phyloP scores from a whole-genome alignment of 2,797 vertebrate genomes.

The Onychomys leucogaster region DNA sequence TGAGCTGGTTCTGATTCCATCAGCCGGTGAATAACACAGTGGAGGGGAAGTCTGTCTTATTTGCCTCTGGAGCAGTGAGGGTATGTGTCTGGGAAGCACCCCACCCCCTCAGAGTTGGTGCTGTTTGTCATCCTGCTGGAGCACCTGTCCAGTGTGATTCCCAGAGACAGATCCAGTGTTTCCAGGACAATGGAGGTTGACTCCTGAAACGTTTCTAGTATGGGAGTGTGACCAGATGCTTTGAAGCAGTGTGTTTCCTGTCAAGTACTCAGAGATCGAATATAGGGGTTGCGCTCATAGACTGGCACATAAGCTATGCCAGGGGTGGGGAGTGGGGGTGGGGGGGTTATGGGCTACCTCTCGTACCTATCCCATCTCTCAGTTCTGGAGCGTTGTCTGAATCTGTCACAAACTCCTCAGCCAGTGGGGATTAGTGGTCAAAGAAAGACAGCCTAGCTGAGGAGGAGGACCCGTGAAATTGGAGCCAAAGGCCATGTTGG shows the following conservation, averaged over 20 bases:
- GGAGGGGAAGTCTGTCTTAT: not conserved
- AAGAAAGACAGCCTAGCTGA: not conserved
- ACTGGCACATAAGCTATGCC: not conserved
- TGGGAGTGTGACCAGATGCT: not conserved
- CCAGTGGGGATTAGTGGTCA: not conserved
- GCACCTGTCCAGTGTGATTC: not conserved
- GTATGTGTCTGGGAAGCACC: not conserved
- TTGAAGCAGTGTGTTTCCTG: not conserved
- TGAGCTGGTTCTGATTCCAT: not conserved
- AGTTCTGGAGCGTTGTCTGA: not conserved
- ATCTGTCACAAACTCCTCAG: not conserved
- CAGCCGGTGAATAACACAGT: not conserved
- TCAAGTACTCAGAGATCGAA: not conserved
- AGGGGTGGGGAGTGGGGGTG: not conserved
- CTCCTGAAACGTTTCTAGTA: not conserved
- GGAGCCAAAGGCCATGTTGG: not conserved
- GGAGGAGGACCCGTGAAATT: not conserved
- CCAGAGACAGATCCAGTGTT: not conserved
- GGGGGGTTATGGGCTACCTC: too few species aligned
- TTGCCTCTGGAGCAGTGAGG: not conserved
- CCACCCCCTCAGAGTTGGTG: not conserved
- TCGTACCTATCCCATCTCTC: not conserved
- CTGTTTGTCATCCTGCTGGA: not conserved
- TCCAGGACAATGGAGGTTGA: not conserved
- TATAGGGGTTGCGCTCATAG: not conserved